A percentile compares a stretch with the other conserved stretches of the same genome.
Evolutionary conservation across 2,113 vertebrate species (phyloP).

Genomic region (Numenius arquata): DNA sequence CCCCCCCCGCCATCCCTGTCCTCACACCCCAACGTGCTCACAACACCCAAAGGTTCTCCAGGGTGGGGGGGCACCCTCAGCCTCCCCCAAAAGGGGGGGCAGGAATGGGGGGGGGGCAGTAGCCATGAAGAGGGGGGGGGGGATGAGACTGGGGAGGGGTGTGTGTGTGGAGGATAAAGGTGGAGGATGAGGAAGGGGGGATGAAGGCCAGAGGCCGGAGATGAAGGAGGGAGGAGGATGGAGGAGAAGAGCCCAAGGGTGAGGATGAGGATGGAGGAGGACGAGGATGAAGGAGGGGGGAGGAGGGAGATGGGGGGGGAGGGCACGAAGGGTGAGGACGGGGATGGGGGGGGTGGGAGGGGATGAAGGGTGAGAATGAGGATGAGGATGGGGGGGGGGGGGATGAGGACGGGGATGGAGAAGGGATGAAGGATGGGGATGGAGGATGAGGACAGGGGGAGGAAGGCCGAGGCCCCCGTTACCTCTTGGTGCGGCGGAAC

Average conservation of each 20-base stretch:
- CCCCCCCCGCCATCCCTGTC: background rate
- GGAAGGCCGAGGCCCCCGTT: constrained; percentile 12
- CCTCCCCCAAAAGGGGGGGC: too few species aligned
- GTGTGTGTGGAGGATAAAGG: too few species aligned
- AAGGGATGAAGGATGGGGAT: background rate
- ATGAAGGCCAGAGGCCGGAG: background rate
- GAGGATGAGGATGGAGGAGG: background rate
- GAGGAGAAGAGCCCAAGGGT: background rate
- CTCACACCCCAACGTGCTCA: background rate
- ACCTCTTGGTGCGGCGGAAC: constrained; percentile 85
- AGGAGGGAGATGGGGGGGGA: background rate
- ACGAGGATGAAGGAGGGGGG: background rate
- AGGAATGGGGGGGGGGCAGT: background rate
- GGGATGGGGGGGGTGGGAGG: background rate
- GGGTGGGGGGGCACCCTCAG: background rate
- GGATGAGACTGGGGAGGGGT: too few species aligned
- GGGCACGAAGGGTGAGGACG: background rate
- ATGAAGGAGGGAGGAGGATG: background rate
- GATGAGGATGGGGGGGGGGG: background rate
- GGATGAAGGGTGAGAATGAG: background rate
- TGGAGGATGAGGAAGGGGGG: background rate
- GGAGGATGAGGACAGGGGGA: background rate
- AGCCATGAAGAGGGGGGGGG: too few species aligned
- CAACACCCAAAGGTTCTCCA: background rate
- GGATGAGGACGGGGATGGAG: background rate